Conservation (phyloP, 2,888 invertebrate genomes). For the Griposia aprilina region DNA sequence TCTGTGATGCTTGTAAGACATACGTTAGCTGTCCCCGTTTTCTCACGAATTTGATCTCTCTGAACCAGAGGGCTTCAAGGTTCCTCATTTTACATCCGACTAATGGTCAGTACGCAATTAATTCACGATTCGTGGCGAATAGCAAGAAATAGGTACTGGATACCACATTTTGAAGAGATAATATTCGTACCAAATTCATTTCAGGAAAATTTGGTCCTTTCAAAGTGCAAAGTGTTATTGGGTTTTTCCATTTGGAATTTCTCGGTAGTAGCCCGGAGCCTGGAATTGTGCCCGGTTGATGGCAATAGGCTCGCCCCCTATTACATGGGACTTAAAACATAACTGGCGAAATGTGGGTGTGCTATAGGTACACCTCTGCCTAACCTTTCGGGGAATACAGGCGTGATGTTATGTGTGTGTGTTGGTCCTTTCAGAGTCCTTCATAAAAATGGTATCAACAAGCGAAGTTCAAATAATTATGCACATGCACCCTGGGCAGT, state of each 20-base stretch:
- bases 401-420: too few relatives aligned
- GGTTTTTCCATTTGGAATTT: too few relatives aligned
- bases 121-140: neutral
- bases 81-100: neutral
- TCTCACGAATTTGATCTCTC: constrained; percentile 23
- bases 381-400: too few relatives aligned
- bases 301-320: too few relatives aligned
- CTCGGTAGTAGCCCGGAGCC: too few relatives aligned
- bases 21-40: constrained; percentile 9
- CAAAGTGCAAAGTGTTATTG: too few relatives aligned
- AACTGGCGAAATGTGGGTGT: too few relatives aligned
- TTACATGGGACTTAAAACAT: too few relatives aligned
- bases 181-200: neutral
- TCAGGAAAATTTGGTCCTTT: neutral
- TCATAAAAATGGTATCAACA: neutral
- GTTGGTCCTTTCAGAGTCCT: neutral
- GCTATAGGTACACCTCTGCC: too few relatives aligned
- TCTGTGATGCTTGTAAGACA: constrained; percentile 9
- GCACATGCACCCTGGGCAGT: neutral
- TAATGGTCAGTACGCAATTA: neutral
- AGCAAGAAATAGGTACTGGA: neutral
- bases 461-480: neutral
- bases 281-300: too few relatives aligned
- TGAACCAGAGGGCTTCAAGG: constrained; percentile 15
- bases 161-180: neutral